Conservation (phyloP, 1,140 invertebrate species). For the Cryptotermes secundus region DNA sequence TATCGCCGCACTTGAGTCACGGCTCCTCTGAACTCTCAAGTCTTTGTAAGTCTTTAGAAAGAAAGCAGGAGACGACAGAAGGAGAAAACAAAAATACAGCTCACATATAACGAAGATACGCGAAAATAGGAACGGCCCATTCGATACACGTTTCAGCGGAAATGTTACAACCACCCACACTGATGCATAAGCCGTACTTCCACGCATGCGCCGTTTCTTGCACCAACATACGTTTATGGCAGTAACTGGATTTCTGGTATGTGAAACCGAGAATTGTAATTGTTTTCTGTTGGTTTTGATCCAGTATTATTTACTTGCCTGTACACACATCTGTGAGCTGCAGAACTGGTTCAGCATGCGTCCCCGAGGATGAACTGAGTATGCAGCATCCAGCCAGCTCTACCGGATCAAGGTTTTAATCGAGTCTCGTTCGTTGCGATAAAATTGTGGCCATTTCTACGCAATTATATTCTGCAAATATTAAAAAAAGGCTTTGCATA, state of each 20-base stretch:
- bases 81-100: background rate
- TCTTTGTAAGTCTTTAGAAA: background rate
- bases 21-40: background rate
- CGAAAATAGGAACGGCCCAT: background rate
- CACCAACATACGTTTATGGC: no score
- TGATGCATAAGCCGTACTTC: no score
- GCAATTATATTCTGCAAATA: no score
- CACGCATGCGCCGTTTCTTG: no score
- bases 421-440: no score
- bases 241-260: background rate
- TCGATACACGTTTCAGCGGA: background rate
- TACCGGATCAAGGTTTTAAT: no score
- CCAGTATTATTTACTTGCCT: background rate
- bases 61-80: background rate
- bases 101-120: background rate
- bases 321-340: background rate
- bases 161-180: no score
- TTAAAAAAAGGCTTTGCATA: no score
- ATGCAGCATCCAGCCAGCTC: no score
- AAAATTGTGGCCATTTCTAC: no score
- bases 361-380: no score
- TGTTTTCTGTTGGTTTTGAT: background rate
- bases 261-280: background rate
- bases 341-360: background rate
- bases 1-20: background rate